Evolutionary conservation across 2,113 vertebrate species (phyloP).

Genomic region (Maccullochella peelii): DNA sequence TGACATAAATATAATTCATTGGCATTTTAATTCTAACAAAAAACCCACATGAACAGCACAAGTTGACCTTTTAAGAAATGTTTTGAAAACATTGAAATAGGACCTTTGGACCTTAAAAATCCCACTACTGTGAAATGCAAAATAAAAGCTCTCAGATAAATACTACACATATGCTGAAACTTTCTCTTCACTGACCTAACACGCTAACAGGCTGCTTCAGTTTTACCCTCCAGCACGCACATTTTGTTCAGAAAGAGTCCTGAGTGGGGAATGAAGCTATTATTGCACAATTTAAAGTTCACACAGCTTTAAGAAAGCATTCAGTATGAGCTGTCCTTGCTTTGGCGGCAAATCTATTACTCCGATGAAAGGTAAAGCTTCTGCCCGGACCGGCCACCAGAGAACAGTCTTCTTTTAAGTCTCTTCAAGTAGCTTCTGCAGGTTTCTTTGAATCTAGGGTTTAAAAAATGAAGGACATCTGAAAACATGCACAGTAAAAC

Average conservation of each 20-base stretch:
- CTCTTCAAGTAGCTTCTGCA: slow-evolving; percentile 78
- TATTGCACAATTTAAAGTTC: slow-evolving; percentile 77
- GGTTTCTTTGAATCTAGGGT: slow-evolving; percentile 77
- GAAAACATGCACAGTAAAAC: neutral
- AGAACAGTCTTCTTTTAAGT: slow-evolving; percentile 57
- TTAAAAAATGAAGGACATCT: neutral
- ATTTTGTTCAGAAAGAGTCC: slow-evolving; percentile 58
- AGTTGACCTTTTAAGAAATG: slow-evolving; percentile 68
- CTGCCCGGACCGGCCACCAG: slow-evolving; percentile 1
- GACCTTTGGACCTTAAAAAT: slow-evolving; percentile 58
- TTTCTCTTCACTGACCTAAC: slow-evolving; percentile 24
- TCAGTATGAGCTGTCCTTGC: slow-evolving; percentile 14
- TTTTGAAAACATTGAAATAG: slow-evolving; percentile 56
- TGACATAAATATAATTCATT: slow-evolving; percentile 68
- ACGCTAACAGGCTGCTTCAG: slow-evolving; percentile 32
- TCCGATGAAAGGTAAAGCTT: slow-evolving; percentile 22
- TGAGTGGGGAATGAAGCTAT: slow-evolving; percentile 57
- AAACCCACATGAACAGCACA: slow-evolving; percentile 20
- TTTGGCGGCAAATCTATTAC: slow-evolving; percentile 35
- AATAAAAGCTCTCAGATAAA: slow-evolving; percentile 51
- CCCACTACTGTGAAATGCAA: slow-evolving; percentile 38
- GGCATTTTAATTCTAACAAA: slow-evolving; percentile 33
- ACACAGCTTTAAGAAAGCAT: slow-evolving; percentile 31
- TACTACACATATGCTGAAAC: slow-evolving; percentile 43
- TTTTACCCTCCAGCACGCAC: slow-evolving; percentile 8